Conservation (phyloP, 1,140 invertebrate species). For the Adelges cooleyi region DNA sequence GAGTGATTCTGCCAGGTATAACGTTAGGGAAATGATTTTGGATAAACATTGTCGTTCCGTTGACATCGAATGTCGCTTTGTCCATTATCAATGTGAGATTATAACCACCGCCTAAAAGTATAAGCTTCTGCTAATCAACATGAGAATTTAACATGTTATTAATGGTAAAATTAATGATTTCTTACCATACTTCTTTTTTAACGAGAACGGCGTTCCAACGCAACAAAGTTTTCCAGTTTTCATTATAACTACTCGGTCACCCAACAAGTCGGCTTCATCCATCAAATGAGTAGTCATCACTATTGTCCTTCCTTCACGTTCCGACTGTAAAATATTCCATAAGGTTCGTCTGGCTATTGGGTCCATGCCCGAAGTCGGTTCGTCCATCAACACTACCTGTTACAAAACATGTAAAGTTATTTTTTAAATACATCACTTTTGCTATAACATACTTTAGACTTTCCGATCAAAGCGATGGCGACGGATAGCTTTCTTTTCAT, state of each 20-base stretch:
- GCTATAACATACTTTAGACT: constrained; percentile 42
- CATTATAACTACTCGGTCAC: constrained; percentile 58
- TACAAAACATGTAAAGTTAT: constrained; percentile 32
- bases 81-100: constrained; percentile 30
- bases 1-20: constrained; percentile 7
- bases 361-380: constrained; percentile 45
- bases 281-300: constrained; percentile 55
- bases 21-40: constrained; percentile 13
- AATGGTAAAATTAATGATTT: too few species aligned
- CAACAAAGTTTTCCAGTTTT: constrained; percentile 49
- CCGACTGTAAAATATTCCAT: constrained; percentile 43
- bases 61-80: not conserved
- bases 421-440: constrained; percentile 61
- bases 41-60: constrained; percentile 26
- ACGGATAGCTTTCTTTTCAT: constrained; percentile 57
- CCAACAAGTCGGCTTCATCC: constrained; percentile 48
- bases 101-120: constrained; percentile 25
- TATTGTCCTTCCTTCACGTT: constrained; percentile 44
- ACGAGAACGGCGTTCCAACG: constrained; percentile 50
- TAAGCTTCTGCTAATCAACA: not conserved
- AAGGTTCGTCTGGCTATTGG: constrained; percentile 47
- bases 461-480: constrained; percentile 49
- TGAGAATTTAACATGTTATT: too few species aligned
- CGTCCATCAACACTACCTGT: constrained; percentile 68
- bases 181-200: constrained; percentile 42